Percentiles rank a stretch among this genome's conserved stretches.
Conservation (phyloP, 2,113 vertebrate genomes). For the Eptesicus fuscus region DNA sequence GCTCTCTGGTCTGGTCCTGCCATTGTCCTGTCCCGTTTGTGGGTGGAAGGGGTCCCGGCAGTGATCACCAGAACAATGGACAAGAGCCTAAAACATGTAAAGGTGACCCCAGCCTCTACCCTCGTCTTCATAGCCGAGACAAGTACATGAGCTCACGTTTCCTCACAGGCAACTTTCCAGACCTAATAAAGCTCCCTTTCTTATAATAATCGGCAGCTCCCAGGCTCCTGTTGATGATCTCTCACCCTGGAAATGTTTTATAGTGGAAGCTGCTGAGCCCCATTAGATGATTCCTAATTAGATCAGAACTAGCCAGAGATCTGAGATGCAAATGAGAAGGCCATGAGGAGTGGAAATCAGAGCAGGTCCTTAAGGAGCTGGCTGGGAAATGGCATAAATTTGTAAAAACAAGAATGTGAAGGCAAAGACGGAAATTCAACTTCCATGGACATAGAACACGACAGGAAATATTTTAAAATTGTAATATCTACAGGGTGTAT, state of each 20-base stretch:
- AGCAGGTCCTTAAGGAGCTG: neutral
- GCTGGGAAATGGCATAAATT: neutral
- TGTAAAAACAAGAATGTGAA: neutral
- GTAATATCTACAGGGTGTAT: no score
- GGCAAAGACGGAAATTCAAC: neutral
- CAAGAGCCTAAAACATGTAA: fast-evolving
- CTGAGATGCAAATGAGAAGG: constrained; percentile 54
- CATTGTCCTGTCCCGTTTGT: fast-evolving
- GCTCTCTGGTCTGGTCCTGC: neutral
- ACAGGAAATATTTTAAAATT: fast-evolving
- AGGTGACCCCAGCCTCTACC: fast-evolving
- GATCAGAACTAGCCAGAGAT: neutral
- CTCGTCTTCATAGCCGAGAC: neutral
- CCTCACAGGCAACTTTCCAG: neutral
- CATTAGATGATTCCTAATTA: constrained; percentile 40
- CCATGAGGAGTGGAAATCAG: neutral
- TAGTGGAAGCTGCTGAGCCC: neutral
- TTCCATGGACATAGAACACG: neutral
- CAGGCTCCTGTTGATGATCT: neutral
- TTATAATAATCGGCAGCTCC: constrained; percentile 1
- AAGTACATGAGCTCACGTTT: fast-evolving
- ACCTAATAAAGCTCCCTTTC: neutral
- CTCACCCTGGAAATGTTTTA: neutral
- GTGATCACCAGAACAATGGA: neutral
- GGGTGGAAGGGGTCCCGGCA: neutral